A percentile compares a stretch with the other conserved stretches of the same genome.
phyloP scores from a whole-genome alignment of 2,797 vertebrate species.

The Muscicapa striata region DNA sequence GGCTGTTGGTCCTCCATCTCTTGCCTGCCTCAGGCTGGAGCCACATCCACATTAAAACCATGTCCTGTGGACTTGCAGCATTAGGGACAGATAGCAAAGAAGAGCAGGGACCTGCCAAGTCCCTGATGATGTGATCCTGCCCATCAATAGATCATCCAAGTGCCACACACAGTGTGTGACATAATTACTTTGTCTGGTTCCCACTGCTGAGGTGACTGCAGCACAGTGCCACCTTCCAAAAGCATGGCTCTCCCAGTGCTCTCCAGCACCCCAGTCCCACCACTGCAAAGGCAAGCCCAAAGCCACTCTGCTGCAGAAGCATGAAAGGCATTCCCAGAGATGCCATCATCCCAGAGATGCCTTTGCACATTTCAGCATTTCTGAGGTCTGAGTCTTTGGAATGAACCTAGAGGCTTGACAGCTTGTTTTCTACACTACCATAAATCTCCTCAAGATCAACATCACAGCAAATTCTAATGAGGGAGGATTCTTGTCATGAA shows the following conservation, averaged over 20 bases:
- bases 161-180: rapidly evolving
- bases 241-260: rapidly evolving
- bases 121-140: background rate
- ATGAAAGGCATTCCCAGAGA: background rate
- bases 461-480: background rate
- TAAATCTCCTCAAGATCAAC: constrained; percentile 30
- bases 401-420: background rate
- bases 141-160: background rate
- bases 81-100: background rate
- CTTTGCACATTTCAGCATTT: background rate
- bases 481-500: background rate
- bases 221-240: rapidly evolving
- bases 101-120: background rate
- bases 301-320: background rate
- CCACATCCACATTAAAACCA: background rate
- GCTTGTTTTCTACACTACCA: background rate
- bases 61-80: background rate
- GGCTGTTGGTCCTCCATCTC: background rate
- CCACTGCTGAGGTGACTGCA: background rate
- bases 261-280: background rate
- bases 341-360: background rate
- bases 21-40: background rate
- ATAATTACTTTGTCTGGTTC: background rate
- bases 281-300: background rate
- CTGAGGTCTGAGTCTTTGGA: background rate